Evolutionary conservation across 2,113 vertebrate genomes (phyloP).

Genomic region (Gadus macrocephalus): DNA sequence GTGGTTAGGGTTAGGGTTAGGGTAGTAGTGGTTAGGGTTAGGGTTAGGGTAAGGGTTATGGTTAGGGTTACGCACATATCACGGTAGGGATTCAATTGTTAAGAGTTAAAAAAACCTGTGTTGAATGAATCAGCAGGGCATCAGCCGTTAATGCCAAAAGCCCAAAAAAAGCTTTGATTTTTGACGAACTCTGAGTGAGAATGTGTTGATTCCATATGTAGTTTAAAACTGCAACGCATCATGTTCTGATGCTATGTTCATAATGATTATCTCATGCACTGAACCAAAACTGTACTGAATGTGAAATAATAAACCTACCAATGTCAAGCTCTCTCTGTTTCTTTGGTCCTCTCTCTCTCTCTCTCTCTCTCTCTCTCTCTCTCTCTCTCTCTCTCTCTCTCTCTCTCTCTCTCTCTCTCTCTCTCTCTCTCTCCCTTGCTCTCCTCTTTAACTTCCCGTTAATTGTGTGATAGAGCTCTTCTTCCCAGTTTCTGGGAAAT

Average conservation of each 20-base stretch:
- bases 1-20: too few relatives aligned
- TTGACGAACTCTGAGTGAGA: too few relatives aligned
- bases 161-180: too few relatives aligned
- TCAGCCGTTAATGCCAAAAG: too few relatives aligned
- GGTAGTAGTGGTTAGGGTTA: too few relatives aligned
- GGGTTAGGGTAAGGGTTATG: too few relatives aligned
- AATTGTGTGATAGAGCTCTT: constrained; percentile 44
- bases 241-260: not conserved
- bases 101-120: too few relatives aligned
- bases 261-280: too few relatives aligned
- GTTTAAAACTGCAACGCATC: not conserved
- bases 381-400: not conserved
- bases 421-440: constrained; percentile 29
- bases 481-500: constrained; percentile 75
- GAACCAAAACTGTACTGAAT: constrained; percentile 5
- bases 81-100: too few relatives aligned
- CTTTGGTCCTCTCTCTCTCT: not conserved
- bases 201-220: not conserved
- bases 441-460: constrained; percentile 58
- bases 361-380: not conserved
- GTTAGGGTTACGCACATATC: too few relatives aligned
- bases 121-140: too few relatives aligned
- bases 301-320: not conserved
- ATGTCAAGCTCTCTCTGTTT: not conserved
- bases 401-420: constrained; percentile 1